These are phyloP conservation scores for Littorina saxatilis DNA, from an alignment of 1,140 invertebrate species.

Conservation along the genomic window DNA sequence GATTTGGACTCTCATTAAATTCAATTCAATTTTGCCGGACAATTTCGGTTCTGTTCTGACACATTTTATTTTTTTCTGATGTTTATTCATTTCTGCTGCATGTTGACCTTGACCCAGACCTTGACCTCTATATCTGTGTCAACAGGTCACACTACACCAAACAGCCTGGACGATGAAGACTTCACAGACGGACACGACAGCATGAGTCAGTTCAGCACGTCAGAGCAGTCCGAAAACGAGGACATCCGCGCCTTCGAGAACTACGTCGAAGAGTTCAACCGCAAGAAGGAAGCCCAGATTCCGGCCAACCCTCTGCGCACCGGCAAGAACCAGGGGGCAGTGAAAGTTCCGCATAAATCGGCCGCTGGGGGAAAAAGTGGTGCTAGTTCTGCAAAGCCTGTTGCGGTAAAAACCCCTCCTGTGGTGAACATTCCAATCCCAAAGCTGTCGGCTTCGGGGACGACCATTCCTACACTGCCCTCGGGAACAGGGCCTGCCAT, in stretches of 20 bases:
- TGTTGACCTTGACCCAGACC: neutral
- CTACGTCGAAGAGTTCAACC: conserved; percentile 68
- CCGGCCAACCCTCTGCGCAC: conserved; percentile 60
- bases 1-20: too few species aligned
- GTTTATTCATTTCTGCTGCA: neutral
- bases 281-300: conserved; percentile 53
- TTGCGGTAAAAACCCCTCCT: neutral
- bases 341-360: too few species aligned
- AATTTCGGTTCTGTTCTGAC: neutral
- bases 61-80: neutral
- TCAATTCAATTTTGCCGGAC: neutral
- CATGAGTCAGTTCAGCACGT: conserved; percentile 67
- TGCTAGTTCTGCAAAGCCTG: neutral
- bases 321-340: neutral
- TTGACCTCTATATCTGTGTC: conserved; percentile 1
- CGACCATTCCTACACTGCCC: neutral
- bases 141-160: conserved; percentile 61
- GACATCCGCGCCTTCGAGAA: conserved; percentile 69
- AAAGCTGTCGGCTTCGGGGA: neutral
- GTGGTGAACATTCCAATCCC: neutral
- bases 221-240: conserved; percentile 70
- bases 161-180: conserved; percentile 76
- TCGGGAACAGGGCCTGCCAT: neutral
- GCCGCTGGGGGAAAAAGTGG: neutral
- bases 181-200: conserved; percentile 80